A percentile compares a stretch with the other conserved stretches of the same genome.
These are phyloP conservation scores for Volucella inanis DNA, from an alignment of 2,888 invertebrate species.

Conservation along the genomic window DNA sequence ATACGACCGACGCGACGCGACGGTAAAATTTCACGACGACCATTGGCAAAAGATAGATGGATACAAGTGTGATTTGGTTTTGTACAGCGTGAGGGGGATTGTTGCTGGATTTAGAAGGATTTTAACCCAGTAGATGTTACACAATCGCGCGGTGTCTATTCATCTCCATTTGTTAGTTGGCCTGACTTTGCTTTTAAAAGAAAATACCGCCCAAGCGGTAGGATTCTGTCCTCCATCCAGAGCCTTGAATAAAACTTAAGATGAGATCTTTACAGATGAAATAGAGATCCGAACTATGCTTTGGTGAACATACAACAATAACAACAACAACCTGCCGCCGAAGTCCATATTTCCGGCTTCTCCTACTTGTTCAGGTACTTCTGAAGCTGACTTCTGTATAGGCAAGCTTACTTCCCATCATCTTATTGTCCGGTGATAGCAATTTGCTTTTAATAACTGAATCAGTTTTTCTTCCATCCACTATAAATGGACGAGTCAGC, in stretches of 20 bases:
- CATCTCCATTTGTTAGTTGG: slow-evolving; percentile 47
- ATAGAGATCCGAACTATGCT: neutral
- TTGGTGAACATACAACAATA: slow-evolving; percentile 21
- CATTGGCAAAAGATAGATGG: slow-evolving; percentile 60
- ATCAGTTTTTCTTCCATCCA: slow-evolving; percentile 50
- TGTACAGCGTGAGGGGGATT: slow-evolving; percentile 28
- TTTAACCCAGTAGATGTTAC: slow-evolving; percentile 52
- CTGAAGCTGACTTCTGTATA: slow-evolving; percentile 31
- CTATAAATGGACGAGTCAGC: slow-evolving; percentile 39
- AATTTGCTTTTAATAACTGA: slow-evolving; percentile 74
- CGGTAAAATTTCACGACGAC: slow-evolving; percentile 23
- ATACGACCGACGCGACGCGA: slow-evolving; percentile 7
- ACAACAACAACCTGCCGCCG: slow-evolving; percentile 60
- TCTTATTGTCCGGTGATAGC: slow-evolving; percentile 65
- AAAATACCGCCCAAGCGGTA: slow-evolving; percentile 59
- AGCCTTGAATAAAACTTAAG: neutral
- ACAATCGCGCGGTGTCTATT: slow-evolving; percentile 57
- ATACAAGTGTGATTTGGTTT: slow-evolving; percentile 67
- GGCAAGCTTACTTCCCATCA: slow-evolving; percentile 54
- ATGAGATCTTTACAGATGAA: slow-evolving; percentile 13
- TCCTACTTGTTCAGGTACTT: slow-evolving; percentile 4
- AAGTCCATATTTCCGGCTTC: slow-evolving; percentile 9
- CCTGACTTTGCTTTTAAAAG: slow-evolving; percentile 57
- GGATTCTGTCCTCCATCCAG: slow-evolving; percentile 32
- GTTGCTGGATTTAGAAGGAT: slow-evolving; percentile 31